Evolutionary conservation across 1,140 invertebrate genomes (phyloP).

Genomic region (Meloidogyne chitwoodi): DNA sequence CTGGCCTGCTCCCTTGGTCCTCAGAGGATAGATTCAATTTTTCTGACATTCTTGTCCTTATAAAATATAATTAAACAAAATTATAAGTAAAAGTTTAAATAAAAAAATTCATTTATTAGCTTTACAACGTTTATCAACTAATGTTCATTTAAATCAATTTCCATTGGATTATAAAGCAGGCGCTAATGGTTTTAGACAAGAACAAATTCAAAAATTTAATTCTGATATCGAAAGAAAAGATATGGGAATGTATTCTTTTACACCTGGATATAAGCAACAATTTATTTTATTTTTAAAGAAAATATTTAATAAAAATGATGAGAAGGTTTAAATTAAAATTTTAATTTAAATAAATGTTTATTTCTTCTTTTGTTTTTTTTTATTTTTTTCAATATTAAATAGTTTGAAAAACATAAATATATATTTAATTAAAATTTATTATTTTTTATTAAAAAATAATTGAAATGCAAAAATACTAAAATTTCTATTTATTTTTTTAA

Average conservation of each 20-base stretch:
- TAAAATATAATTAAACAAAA: no score
- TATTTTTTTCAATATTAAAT: background rate
- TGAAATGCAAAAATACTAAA: no score
- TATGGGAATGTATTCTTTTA: background rate
- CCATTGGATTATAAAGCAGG: background rate
- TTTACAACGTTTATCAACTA: constrained; percentile 3
- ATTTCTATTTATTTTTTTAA: background rate
- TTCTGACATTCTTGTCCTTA: no score
- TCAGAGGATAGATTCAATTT: no score
- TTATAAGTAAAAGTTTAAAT: no score
- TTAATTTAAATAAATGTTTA: background rate
- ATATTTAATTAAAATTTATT: no score
- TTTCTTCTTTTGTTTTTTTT: background rate
- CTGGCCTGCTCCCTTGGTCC: no score
- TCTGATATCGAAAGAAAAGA: constrained; percentile 5
- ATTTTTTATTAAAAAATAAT: background rate
- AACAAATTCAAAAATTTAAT: constrained; percentile 9
- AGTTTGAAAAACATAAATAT: background rate
- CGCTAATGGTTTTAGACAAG: background rate
- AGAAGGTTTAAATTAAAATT: background rate
- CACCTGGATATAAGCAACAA: background rate
- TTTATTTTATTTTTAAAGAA: background rate
- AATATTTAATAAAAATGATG: background rate
- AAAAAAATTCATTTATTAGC: background rate
- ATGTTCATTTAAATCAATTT: constrained; percentile 2